Conservation (phyloP, 2,888 invertebrate genomes). For the Microchrysa polita region DNA sequence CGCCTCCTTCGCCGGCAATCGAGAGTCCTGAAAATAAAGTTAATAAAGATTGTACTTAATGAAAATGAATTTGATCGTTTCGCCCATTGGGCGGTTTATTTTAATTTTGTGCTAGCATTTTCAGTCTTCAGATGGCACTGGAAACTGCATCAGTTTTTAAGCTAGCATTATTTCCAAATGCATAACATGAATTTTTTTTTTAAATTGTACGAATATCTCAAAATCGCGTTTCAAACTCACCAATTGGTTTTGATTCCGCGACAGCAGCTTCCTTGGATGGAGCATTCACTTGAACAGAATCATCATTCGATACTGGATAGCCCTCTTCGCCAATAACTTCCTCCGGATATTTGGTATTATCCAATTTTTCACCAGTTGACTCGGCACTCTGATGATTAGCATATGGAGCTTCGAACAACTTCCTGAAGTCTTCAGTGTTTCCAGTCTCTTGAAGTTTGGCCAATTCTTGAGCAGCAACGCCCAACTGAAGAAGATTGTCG, state of each 20-base stretch:
- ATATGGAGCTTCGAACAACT: constrained; percentile 59
- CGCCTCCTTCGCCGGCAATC: constrained; percentile 72
- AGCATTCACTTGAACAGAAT: constrained; percentile 65
- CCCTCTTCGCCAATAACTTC: constrained; percentile 64
- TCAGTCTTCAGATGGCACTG: neutral
- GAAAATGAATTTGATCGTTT: constrained; percentile 38
- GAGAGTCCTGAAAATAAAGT: constrained; percentile 68
- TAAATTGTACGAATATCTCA: too few relatives aligned
- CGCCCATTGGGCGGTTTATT: neutral
- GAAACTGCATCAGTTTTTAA: too few relatives aligned
- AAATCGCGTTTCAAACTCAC: constrained; percentile 63
- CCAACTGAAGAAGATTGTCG: constrained; percentile 68
- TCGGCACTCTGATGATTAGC: constrained; percentile 54
- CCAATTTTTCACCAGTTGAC: constrained; percentile 36
- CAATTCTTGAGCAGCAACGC: constrained; percentile 69
- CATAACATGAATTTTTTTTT: too few relatives aligned
- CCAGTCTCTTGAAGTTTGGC: constrained; percentile 68
- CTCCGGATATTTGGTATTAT: constrained; percentile 34
- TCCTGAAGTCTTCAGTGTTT: constrained; percentile 67
- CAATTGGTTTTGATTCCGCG: constrained; percentile 80
- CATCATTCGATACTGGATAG: constrained; percentile 59
- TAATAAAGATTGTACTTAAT: neutral
- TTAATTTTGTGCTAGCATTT: constrained; percentile 8
- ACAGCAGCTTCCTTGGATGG: constrained; percentile 72
- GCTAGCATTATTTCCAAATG: too few relatives aligned